Percentiles rank a stretch among this genome's conserved stretches.
phyloP scores from a whole-genome alignment of 1,140 invertebrate species.

The Eupristina koningsbergeri region DNA sequence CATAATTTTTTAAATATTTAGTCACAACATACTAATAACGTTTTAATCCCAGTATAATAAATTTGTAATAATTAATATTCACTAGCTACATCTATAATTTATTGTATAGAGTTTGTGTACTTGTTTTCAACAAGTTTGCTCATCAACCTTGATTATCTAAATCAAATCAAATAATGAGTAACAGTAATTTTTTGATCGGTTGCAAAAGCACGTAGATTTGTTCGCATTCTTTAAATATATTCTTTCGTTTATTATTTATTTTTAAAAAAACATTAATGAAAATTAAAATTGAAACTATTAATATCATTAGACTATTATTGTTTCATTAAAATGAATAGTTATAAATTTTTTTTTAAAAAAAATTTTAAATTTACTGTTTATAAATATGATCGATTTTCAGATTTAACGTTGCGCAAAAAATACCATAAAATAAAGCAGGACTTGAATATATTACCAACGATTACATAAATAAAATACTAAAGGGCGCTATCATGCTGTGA shows the following conservation, averaged over 20 bases:
- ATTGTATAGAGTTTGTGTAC: not conserved
- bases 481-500: conserved; percentile 73
- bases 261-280: too few species aligned
- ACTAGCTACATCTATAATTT: too few species aligned
- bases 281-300: not conserved
- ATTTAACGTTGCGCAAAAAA: conserved; percentile 29
- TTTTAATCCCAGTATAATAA: not conserved
- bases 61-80: not conserved
- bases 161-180: too few species aligned
- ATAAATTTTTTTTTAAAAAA: not conserved
- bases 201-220: too few species aligned
- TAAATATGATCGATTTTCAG: not conserved
- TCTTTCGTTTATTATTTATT: too few species aligned
- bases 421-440: conserved; percentile 47
- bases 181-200: too few species aligned
- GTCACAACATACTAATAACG: too few species aligned
- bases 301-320: not conserved
- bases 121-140: not conserved
- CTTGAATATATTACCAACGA: conserved; percentile 63
- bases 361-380: not conserved
- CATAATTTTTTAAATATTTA: too few species aligned
- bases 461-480: conserved; percentile 65
- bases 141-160: too few species aligned
- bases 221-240: too few species aligned
- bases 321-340: not conserved